Percentiles rank a stretch among this genome's conserved stretches.
phyloP scores from a whole-genome alignment of 2,888 invertebrate species.

The Noctua janthina region DNA sequence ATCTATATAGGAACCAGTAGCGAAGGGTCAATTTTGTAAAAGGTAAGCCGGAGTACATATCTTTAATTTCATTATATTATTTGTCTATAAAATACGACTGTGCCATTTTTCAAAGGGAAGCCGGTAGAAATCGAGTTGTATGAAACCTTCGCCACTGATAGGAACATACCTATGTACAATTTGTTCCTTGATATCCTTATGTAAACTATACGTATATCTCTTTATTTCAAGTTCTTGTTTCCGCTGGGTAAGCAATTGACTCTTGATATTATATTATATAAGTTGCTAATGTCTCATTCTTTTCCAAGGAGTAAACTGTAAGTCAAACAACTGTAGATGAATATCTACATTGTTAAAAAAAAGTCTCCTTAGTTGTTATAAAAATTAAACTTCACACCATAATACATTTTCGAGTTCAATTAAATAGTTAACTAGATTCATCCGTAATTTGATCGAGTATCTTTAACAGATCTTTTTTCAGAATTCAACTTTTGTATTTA shows the following conservation, averaged over 20 bases:
- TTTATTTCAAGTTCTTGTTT: constrained; percentile 18
- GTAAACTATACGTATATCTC: neutral
- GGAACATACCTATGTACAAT: neutral
- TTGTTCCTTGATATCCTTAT: neutral
- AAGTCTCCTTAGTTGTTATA: neutral
- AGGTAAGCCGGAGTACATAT: too few species aligned
- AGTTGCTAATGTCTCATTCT: neutral
- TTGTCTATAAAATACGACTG: too few species aligned
- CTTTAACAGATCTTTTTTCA: neutral
- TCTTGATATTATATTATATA: neutral
- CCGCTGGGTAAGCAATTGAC: constrained; percentile 4
- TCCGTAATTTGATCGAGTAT: neutral
- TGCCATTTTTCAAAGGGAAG: too few species aligned
- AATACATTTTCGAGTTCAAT: neutral
- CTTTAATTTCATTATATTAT: too few species aligned
- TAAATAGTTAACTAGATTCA: neutral
- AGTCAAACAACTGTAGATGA: neutral
- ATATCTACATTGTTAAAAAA: neutral
- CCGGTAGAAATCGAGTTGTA: too few species aligned
- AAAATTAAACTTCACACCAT: neutral
- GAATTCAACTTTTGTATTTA: neutral
- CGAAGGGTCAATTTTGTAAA: too few species aligned
- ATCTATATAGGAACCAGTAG: neutral
- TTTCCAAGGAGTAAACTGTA: neutral
- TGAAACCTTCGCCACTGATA: neutral